Percentiles rank a stretch among this genome's conserved stretches.
These are phyloP conservation scores for Platerodrilus igneus DNA, from an alignment of 2,888 invertebrate genomes.

Conservation along the genomic window DNA sequence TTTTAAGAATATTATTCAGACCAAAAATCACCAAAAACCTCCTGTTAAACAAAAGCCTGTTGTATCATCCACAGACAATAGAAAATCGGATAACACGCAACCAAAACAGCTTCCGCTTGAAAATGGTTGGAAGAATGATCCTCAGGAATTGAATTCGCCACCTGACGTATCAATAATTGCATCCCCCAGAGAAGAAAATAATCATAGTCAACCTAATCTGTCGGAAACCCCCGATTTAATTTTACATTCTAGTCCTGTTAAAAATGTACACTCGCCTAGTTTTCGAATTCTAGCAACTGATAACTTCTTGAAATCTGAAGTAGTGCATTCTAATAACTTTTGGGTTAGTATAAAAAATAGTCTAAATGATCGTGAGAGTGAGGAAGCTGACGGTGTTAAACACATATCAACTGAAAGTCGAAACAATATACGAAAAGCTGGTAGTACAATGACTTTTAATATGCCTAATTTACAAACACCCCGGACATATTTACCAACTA, in stretches of 20 bases:
- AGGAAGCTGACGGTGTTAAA: constrained; percentile 21
- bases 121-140: constrained; percentile 15
- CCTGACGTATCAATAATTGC: constrained; percentile 43
- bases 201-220: constrained; percentile 30
- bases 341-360: constrained; percentile 25
- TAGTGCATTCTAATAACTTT: constrained; percentile 21
- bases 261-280: constrained; percentile 16
- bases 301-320: constrained; percentile 25
- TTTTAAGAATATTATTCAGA: constrained; percentile 59
- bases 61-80: constrained; percentile 36
- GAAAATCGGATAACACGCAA: constrained; percentile 17
- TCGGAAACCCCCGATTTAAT: constrained; percentile 51
- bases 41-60: constrained; percentile 48
- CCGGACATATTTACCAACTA: constrained; percentile 41
- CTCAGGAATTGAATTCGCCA: constrained; percentile 12
- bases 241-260: constrained; percentile 41
- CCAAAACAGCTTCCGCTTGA: constrained; percentile 13
- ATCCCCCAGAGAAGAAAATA: constrained; percentile 25
- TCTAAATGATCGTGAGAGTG: constrained; percentile 21
- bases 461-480: constrained; percentile 48
- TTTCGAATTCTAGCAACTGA: constrained; percentile 23
- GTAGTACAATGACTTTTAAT: constrained; percentile 60
- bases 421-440: constrained; percentile 65
- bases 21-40: constrained; percentile 47
- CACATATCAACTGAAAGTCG: constrained; percentile 29